Evolutionary conservation across 2,113 vertebrate species (phyloP).

Genomic region (Dipodomys spectabilis): DNA sequence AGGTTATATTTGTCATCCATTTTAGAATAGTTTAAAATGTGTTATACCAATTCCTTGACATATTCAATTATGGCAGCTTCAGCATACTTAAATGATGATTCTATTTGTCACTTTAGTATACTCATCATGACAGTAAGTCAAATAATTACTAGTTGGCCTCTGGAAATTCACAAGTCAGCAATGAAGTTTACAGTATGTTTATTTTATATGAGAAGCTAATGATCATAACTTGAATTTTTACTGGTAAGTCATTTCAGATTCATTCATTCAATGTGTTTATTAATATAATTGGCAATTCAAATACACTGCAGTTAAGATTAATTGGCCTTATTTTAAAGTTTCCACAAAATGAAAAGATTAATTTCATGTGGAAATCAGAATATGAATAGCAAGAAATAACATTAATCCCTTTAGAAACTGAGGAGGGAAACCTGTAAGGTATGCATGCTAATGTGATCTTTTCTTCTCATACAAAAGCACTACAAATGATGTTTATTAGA

Average conservation of each 20-base stretch:
- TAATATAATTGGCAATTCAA: constrained; percentile 45
- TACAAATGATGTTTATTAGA: neutral
- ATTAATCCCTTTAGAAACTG: constrained; percentile 6
- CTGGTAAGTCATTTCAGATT: constrained; percentile 62
- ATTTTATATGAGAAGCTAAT: constrained; percentile 58
- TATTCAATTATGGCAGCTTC: constrained; percentile 57
- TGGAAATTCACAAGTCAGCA: constrained; percentile 65
- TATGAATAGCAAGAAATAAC: neutral
- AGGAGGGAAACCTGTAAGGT: neutral
- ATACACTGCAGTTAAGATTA: constrained; percentile 29
- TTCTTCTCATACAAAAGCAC: neutral
- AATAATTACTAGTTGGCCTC: constrained; percentile 56
- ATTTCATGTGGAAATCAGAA: neutral
- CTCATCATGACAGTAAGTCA: constrained; percentile 45
- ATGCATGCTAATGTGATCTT: neutral
- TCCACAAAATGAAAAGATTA: constrained; percentile 4
- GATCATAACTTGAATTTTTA: constrained; percentile 58
- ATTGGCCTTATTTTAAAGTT: constrained; percentile 18
- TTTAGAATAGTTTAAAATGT: constrained; percentile 52
- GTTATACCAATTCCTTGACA: constrained; percentile 24
- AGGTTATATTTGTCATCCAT: neutral
- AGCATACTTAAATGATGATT: constrained; percentile 58
- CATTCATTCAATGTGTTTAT: constrained; percentile 49
- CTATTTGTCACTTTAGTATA: constrained; percentile 48
- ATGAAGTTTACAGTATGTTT: constrained; percentile 49